Conservation (phyloP, 2,113 vertebrate species). For the Macquaria ambigua region DNA sequence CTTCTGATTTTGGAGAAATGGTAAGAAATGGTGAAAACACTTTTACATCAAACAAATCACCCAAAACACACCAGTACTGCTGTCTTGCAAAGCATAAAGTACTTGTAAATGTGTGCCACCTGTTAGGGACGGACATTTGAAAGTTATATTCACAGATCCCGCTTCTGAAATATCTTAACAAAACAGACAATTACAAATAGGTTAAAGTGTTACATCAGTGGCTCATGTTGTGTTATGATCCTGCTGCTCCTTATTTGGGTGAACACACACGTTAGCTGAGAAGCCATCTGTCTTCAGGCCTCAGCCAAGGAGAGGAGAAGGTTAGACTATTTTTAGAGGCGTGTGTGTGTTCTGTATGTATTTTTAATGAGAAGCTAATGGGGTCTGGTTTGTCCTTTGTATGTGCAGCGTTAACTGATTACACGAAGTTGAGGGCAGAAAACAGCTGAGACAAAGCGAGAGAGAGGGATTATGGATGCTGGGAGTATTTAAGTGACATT, state of each 20-base stretch:
- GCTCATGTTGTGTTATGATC: background rate
- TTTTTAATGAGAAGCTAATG: slow-evolving; percentile 35
- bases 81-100: too few species aligned
- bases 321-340: slow-evolving; percentile 40
- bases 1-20: slow-evolving; percentile 97
- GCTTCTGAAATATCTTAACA: background rate
- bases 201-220: background rate
- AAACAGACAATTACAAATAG: background rate
- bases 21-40: slow-evolving; percentile 78
- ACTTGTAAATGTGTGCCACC: background rate
- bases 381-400: background rate
- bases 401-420: background rate
- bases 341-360: background rate
- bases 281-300: background rate
- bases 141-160: background rate
- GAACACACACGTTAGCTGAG: background rate
- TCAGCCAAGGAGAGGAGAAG: slow-evolving; percentile 16
- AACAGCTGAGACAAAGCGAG: background rate
- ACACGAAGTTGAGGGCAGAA: slow-evolving; percentile 2
- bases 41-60: background rate
- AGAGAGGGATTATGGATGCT: background rate
- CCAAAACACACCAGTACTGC: too few species aligned
- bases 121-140: background rate
- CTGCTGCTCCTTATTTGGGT: background rate
- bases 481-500: background rate